Conservation (phyloP, 2,113 vertebrate species). For the Rhombomys opimus region DNA sequence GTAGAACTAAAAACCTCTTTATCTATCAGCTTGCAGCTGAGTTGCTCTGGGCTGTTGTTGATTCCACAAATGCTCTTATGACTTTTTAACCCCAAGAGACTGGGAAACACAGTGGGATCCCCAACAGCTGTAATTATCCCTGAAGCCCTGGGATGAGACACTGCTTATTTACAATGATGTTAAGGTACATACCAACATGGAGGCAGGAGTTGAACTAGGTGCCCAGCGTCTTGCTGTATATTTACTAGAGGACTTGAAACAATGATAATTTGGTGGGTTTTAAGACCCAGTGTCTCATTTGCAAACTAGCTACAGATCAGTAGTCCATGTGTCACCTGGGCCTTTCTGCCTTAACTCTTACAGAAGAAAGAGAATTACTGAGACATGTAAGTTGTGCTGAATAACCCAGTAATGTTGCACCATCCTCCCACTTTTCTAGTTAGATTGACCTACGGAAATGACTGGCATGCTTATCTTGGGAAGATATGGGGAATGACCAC, state of each 20-base stretch:
- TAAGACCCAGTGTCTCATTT: background rate
- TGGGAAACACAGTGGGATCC: background rate
- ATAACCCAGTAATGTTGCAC: background rate
- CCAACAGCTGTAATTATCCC: no score
- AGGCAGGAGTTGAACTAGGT: rapidly evolving
- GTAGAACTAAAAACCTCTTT: background rate
- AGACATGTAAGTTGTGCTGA: background rate
- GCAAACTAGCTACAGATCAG: background rate
- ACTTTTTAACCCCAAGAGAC: background rate
- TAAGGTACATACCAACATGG: no score
- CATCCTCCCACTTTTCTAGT: rapidly evolving
- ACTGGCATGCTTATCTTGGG: background rate
- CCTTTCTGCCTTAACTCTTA: background rate
- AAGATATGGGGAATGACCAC: background rate
- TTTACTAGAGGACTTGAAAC: background rate
- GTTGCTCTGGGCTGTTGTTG: rapidly evolving
- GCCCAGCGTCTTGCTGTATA: background rate
- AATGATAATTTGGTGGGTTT: background rate
- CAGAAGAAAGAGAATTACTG: background rate
- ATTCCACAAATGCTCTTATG: background rate
- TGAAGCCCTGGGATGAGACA: background rate
- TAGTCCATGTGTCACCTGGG: background rate
- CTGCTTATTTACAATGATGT: background rate
- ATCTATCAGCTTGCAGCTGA: no score
- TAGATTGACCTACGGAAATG: background rate